phyloP scores from a whole-genome alignment of 2,113 vertebrate species.

The Sylvia atricapilla region DNA sequence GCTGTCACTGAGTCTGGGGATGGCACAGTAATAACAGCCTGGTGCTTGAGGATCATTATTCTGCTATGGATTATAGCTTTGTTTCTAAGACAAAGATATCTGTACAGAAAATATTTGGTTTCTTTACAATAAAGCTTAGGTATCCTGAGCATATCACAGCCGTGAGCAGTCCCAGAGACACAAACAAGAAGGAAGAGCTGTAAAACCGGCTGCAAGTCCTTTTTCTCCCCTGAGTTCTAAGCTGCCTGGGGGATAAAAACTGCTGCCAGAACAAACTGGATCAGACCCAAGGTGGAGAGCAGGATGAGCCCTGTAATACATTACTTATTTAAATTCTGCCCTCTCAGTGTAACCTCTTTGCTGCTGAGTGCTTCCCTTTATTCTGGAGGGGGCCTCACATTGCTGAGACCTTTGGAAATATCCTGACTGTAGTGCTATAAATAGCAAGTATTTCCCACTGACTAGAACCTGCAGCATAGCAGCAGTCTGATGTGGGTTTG shows the following conservation, averaged over 20 bases:
- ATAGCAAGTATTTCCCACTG: conserved; percentile 37
- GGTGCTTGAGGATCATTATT: neutral
- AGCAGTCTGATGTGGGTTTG: neutral
- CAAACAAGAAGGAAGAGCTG: neutral
- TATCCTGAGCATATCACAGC: neutral
- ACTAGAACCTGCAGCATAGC: conserved; percentile 20
- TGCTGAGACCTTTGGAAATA: conserved; percentile 18
- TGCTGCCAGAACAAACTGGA: neutral
- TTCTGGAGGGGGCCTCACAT: neutral
- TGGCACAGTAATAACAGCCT: neutral
- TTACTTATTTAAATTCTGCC: neutral
- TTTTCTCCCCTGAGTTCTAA: neutral
- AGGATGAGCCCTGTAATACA: neutral
- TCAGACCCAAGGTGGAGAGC: neutral
- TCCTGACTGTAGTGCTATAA: conserved; percentile 5
- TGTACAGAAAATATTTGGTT: neutral
- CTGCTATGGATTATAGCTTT: neutral
- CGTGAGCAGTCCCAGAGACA: neutral
- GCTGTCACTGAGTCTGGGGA: neutral
- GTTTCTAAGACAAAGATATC: neutral
- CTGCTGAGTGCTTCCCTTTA: neutral
- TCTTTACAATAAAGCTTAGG: neutral
- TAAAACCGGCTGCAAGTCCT: neutral
- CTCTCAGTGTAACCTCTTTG: neutral
- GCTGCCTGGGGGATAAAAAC: neutral